Evolutionary conservation across 2,113 vertebrate genomes (phyloP), one percentile per base, ranked within the genome.

Genomic region (Pseudopipra pipra): DNA sequence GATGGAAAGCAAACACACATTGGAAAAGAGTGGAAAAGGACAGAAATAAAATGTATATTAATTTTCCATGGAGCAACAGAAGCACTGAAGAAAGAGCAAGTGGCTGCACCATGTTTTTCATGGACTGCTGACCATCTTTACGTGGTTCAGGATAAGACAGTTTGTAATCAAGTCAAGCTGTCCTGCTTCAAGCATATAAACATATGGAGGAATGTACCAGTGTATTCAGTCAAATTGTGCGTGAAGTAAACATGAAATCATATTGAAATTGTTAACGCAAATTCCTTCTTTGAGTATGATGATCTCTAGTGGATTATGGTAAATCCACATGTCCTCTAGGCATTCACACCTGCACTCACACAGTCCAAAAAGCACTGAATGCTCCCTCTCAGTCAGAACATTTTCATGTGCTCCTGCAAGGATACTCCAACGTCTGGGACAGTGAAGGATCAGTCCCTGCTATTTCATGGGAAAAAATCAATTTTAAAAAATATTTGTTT

Each of bases 111-210:
- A 13, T 5, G 20, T 85, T 94, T 94, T 86, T 79, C 59, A 43
- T 3, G 55, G 85, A 58, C 35, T 70, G 51, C 55, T 87, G 92
- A 84, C 72, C 72, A 44, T 74, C 61, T 67, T 71, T 28, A 43
- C 10, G 15, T 52, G 39, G 63, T 77, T 70, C 24, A 8, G 55
- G 49, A 17, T 4, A 76, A 87, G 62, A 35, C 74, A 27, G 39
- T 67, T n/a, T 67, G 39, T 80, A 90, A 93, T 81, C 43, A 52
- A 91, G 56, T 63, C 95, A 95, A 84, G 79, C 92, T 96, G 87
- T 61, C 55, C 78, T 12, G 2, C 30, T 76, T 90, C 46, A 47
- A 94, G 63, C 61, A 11, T 33, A 66, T 3, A 33, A 88, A 75
- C 84, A 89, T 55, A 71, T 37, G 67, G 81, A 88, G 74, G 79